Conservation (phyloP, 2,113 vertebrate genomes). For the Ramphastos sulfuratus region DNA sequence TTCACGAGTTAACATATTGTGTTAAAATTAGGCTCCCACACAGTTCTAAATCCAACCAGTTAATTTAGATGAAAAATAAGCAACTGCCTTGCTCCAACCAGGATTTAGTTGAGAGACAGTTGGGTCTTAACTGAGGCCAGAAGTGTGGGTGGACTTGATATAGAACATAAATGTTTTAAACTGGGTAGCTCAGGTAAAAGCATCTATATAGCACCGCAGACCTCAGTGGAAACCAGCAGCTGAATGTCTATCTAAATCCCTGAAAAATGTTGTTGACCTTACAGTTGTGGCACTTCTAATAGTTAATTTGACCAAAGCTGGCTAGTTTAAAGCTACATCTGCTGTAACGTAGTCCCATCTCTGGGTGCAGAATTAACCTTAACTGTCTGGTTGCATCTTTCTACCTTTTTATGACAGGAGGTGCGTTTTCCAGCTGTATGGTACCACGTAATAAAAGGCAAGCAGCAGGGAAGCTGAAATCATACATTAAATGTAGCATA, state of each 20-base stretch:
- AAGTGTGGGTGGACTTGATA: conserved; percentile 29
- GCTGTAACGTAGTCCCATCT: background rate
- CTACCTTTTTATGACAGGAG: background rate
- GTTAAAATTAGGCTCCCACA: conserved; percentile 47
- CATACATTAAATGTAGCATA: background rate
- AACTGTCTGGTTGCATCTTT: background rate
- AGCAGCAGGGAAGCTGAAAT: background rate
- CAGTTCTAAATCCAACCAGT: conserved; percentile 50
- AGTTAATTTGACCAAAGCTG: background rate
- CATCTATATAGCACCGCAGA: background rate
- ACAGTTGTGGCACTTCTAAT: background rate
- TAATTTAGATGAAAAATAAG: conserved; percentile 51
- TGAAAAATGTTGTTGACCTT: background rate
- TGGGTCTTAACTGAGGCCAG: conserved; percentile 4
- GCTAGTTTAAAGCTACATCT: background rate
- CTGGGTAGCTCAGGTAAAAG: background rate
- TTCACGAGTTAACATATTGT: conserved; percentile 30
- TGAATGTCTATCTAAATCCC: background rate
- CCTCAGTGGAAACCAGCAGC: background rate
- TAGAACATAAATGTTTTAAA: background rate
- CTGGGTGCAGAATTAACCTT: background rate
- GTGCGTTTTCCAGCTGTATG: background rate
- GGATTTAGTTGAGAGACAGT: conserved; percentile 34
- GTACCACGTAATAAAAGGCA: background rate
- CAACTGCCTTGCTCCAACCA: background rate